A percentile compares a stretch with the other conserved stretches of the same genome.
Evolutionary conservation across 2,888 invertebrate species (phyloP).

Genomic region (Cybosia mesomella): DNA sequence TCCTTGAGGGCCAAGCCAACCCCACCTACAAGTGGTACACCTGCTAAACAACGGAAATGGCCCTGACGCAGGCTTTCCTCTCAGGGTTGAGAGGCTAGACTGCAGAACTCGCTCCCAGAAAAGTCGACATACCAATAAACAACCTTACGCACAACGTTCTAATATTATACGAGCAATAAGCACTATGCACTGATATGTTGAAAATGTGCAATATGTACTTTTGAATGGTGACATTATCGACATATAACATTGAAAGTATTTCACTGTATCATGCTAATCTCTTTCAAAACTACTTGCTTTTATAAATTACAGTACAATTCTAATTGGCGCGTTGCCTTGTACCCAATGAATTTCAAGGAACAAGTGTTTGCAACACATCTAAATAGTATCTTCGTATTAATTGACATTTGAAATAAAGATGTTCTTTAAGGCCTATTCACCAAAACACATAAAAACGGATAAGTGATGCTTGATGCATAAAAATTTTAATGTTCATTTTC

Average conservation of each 20-base stretch:
- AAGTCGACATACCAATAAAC: slow-evolving; percentile 26
- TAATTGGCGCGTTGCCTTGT: neutral
- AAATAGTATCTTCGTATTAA: neutral
- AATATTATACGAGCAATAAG: slow-evolving; percentile 22
- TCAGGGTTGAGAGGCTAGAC: too few relatives aligned
- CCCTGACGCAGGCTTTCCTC: too few relatives aligned
- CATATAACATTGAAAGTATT: slow-evolving; percentile 13
- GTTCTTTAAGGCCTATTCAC: too few relatives aligned
- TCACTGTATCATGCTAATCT: slow-evolving; percentile 13
- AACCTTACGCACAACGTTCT: neutral
- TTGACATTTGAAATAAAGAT: neutral
- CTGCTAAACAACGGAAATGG: too few relatives aligned
- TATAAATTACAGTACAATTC: neutral
- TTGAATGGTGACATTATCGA: slow-evolving; percentile 16
- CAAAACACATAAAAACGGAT: too few relatives aligned
- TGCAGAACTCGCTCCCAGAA: neutral
- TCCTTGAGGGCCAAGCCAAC: too few relatives aligned
- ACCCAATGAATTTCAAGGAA: neutral
- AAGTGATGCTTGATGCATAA: too few relatives aligned
- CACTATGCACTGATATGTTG: slow-evolving; percentile 39
- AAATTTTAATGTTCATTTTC: too few relatives aligned
- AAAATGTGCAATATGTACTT: slow-evolving; percentile 24
- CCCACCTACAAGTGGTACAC: too few relatives aligned
- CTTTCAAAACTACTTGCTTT: slow-evolving; percentile 6
- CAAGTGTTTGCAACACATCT: neutral